Evolutionary conservation across 2,888 invertebrate genomes (phyloP), one percentile per base, ranked within the genome.

Genomic region (Sepioteuthis lessoniana): DNA sequence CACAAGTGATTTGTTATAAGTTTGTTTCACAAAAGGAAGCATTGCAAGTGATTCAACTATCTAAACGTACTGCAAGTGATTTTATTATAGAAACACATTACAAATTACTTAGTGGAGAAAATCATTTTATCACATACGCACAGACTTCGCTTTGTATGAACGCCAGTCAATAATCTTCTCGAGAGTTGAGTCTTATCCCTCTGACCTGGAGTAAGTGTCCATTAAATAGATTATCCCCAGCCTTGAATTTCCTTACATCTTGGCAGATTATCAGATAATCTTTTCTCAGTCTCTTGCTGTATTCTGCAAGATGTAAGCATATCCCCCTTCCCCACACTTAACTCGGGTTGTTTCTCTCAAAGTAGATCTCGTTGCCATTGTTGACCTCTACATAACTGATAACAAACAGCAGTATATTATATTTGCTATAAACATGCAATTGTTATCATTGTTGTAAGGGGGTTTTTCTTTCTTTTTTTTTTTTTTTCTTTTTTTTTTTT

Each of bases 101-200:
- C 76, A 76, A 76, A 76, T 76, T 76, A 76, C 76, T 76, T 76
- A 76, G 76, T 76, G n/a, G n/a, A 76, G n/a, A n/a, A 76, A 76
- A 31, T n/a, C 16, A 76, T 76, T 76, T 76, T 76, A 76, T 76
- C 76, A n/a, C 76, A 76, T 76, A n/a, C 76, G 19, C 16, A 76
- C 25, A 3, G 13, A n/a, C 76, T 76, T n/a, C 31, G 76, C 55
- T 25, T 55, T 55, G 21, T 55, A 21, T 0, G 21, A 55, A 55
- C 21, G 21, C 76, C 31, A 76, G n/a, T 31, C 1, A 31, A 76
- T 76, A 76, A 76, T 76, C 76, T 76, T 31, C 76, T 60, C 1
- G 13, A 76, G 31, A n/a, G 76, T n/a, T 76, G 76, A 8, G 16
- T n/a, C 10, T n/a, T 76, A 76, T 76, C 76, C n/a, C 76, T 10